These are phyloP conservation scores for Agrotis clavis DNA, from an alignment of 2,888 invertebrate species.

Conservation along the genomic window DNA sequence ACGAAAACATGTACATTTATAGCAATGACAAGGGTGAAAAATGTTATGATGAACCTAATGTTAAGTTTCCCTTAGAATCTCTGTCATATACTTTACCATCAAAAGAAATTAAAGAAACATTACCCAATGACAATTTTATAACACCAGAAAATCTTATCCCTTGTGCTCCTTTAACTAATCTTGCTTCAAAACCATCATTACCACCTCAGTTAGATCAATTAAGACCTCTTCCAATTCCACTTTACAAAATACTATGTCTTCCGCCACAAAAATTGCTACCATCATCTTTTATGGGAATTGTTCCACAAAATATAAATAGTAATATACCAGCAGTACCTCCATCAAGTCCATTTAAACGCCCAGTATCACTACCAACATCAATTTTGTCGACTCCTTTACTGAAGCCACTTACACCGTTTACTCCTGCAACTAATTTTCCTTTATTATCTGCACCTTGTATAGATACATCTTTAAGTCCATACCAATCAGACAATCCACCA, in stretches of 20 bases:
- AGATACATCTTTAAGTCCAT: not conserved
- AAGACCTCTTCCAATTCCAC: not conserved
- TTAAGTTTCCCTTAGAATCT: conserved; percentile 9
- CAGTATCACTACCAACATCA: not conserved
- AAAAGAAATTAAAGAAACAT: not conserved
- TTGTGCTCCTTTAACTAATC: not conserved
- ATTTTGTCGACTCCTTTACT: not conserved
- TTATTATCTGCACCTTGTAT: too few relatives aligned
- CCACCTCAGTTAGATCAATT: not conserved
- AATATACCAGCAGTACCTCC: not conserved
- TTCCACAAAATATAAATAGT: not conserved
- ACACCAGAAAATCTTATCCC: not conserved
- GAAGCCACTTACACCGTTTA: not conserved
- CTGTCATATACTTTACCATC: conserved; percentile 3
- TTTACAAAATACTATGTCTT: not conserved
- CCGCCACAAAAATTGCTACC: not conserved
- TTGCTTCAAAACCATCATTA: not conserved
- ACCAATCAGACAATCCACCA: not conserved
- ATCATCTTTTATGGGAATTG: not conserved
- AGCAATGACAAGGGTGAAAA: not conserved
- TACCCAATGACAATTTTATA: not conserved
- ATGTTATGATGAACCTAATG: not conserved
- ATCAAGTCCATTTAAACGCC: not conserved
- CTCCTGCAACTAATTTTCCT: not conserved
- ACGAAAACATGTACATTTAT: not conserved